These are phyloP conservation scores for Rhagophthalmus giganteus DNA, from an alignment of 2,888 invertebrate genomes.

Conservation along the genomic window DNA sequence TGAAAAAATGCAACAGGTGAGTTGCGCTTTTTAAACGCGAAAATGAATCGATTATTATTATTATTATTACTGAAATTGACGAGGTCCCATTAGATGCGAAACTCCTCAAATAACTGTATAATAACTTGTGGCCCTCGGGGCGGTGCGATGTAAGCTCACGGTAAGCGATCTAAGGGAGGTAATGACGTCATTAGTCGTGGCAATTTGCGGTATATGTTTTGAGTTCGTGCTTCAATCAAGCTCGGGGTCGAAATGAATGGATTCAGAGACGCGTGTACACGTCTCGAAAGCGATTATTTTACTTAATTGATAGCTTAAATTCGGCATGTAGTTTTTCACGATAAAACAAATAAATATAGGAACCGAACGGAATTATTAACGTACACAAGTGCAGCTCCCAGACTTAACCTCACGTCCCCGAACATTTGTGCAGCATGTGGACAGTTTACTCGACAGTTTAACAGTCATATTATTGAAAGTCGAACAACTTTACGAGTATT, in stretches of 20 bases:
- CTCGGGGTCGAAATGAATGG: constrained; percentile 21
- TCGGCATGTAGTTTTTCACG: too few species aligned
- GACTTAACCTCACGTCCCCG: constrained; percentile 20
- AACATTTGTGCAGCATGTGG: constrained; percentile 31
- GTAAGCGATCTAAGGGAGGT: constrained; percentile 29
- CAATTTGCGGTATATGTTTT: constrained; percentile 32
- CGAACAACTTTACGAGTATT: constrained; percentile 28
- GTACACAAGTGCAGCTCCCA: constrained; percentile 14
- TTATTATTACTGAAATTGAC: neutral
- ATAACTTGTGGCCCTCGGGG: constrained; percentile 25
- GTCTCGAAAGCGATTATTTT: constrained; percentile 19
- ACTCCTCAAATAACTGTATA: constrained; percentile 20
- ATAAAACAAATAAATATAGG: too few species aligned
- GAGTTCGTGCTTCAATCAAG: constrained; percentile 30
- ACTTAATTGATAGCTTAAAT: constrained; percentile 20
- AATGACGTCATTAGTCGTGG: constrained; percentile 32
- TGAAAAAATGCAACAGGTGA: constrained; percentile 96
- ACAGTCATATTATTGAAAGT: constrained; percentile 29
- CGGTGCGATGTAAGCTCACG: constrained; percentile 21
- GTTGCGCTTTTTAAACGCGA: constrained; percentile 38
- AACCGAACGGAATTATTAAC: neutral
- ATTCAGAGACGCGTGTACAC: constrained; percentile 12
- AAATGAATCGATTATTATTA: constrained; percentile 2
- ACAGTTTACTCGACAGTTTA: constrained; percentile 27
- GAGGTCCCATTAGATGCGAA: constrained; percentile 3